These are phyloP conservation scores for Synergus gifuensis DNA, from an alignment of 2,888 invertebrate species.

Conservation along the genomic window DNA sequence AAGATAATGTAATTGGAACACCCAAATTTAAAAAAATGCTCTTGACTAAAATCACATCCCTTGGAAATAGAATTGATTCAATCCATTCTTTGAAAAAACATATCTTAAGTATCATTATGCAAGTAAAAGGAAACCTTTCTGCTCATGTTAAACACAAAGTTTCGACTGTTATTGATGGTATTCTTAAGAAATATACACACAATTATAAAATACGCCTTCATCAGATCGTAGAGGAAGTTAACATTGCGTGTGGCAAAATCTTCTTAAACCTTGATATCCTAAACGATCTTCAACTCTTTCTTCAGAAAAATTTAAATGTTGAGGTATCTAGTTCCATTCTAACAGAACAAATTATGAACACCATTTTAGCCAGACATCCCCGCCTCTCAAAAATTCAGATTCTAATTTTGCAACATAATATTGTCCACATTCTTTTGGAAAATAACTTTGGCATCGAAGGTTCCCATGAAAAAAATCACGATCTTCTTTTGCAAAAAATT, in stretches of 20 bases:
- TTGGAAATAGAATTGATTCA: background rate
- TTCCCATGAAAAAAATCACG: background rate
- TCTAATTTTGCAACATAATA: background rate
- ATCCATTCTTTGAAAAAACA: background rate
- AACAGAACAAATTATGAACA: background rate
- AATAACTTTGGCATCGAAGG: background rate
- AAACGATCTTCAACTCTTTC: background rate
- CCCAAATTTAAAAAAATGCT: fast-evolving
- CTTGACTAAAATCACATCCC: background rate
- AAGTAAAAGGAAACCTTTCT: background rate
- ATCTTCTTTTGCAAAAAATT: background rate
- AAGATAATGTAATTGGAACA: background rate
- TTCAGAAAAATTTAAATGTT: background rate
- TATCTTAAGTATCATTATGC: background rate
- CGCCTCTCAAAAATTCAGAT: background rate
- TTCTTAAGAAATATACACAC: background rate
- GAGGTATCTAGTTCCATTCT: background rate
- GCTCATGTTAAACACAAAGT: background rate
- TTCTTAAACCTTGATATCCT: background rate
- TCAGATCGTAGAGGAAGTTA: background rate
- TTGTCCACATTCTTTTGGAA: background rate
- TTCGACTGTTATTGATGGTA: background rate
- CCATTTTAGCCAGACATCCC: background rate
- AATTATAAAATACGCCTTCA: background rate
- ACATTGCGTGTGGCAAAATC: background rate